Conservation (phyloP, 2,888 invertebrate species). For the Cacoxenus indagator region DNA sequence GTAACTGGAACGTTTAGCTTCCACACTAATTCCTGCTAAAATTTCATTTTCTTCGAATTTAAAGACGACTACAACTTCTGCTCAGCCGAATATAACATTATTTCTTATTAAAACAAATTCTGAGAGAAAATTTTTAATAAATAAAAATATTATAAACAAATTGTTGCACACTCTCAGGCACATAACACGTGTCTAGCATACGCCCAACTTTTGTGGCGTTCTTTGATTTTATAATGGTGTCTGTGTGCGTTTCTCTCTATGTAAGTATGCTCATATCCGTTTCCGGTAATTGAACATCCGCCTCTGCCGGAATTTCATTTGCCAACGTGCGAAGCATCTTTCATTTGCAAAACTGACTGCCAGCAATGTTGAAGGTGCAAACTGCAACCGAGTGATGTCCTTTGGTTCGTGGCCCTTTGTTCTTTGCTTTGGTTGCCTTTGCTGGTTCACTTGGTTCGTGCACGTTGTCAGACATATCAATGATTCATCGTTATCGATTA, state of each 20-base stretch:
- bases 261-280: background rate
- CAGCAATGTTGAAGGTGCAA: background rate
- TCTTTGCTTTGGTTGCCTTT: background rate
- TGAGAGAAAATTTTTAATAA: conserved; percentile 2
- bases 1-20: no score
- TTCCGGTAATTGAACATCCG: conserved; percentile 22
- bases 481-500: conserved; percentile 20
- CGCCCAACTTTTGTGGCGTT: background rate
- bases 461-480: conserved; percentile 14
- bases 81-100: no score
- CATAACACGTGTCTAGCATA: background rate
- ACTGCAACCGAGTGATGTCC: no score
- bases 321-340: background rate
- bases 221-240: no score
- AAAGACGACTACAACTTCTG: no score
- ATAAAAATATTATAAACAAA: conserved; percentile 14
- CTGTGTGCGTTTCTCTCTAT: background rate
- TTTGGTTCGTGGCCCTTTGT: background rate
- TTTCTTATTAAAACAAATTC: no score
- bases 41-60: no score
- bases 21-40: no score
- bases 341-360: background rate
- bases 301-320: conserved; percentile 15
- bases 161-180: background rate
- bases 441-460: background rate